Conservation (phyloP, 1,140 invertebrate species). For the Tribolium madens region DNA sequence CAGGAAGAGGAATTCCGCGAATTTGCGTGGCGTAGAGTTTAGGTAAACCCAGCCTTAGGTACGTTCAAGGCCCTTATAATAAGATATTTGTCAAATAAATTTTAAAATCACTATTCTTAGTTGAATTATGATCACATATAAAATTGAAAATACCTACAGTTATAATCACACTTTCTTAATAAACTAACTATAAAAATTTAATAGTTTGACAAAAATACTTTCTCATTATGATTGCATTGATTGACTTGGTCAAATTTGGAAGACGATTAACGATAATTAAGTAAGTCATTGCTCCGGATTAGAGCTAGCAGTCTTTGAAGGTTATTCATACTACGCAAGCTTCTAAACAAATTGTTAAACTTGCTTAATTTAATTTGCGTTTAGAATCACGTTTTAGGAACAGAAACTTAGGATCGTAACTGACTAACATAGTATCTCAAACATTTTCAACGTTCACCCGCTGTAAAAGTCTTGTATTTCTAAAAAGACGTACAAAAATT, state of each 20-base stretch:
- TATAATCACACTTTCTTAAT: constrained; percentile 23
- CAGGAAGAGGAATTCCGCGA: not conserved
- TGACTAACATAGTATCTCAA: constrained; percentile 9
- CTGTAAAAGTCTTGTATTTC: not conserved
- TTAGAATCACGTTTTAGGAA: constrained; percentile 24
- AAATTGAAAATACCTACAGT: constrained; percentile 33
- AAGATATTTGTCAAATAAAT: constrained; percentile 9
- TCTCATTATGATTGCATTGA: constrained; percentile 27
- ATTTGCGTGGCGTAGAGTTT: not conserved
- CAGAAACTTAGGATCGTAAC: constrained; percentile 18
- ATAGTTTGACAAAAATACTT: constrained; percentile 26
- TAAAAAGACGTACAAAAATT: constrained; percentile 32
- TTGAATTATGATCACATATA: constrained; percentile 29
- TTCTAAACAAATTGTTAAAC: constrained; percentile 21
- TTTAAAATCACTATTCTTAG: constrained; percentile 30
- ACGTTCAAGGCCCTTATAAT: constrained; percentile 16
- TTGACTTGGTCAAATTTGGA: constrained; percentile 37
- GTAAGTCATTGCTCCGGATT: constrained; percentile 33
- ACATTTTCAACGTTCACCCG: constrained; percentile 16
- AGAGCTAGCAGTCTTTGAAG: constrained; percentile 36
- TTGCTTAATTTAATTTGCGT: constrained; percentile 17
- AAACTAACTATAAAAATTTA: constrained; percentile 6
- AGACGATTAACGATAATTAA: constrained; percentile 33
- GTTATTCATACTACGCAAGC: constrained; percentile 20
- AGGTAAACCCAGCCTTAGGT: constrained; percentile 14